phyloP scores from a whole-genome alignment of 1,140 invertebrate genomes.

The Lordiphosa collinella region DNA sequence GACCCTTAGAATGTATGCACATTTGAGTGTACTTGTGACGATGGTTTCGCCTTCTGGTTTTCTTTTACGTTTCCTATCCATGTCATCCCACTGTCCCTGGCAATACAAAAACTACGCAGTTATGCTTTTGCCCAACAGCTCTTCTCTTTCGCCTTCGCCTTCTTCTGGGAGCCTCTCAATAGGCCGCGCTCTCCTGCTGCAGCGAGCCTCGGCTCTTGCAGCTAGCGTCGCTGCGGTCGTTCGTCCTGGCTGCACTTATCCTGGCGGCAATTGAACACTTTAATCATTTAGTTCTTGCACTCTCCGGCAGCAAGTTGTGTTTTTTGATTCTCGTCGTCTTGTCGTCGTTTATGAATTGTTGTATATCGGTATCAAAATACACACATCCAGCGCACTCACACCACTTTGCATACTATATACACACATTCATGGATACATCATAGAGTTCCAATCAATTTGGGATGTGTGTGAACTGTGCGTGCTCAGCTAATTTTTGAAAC shows the following conservation, averaged over 20 bases:
- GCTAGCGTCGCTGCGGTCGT: conserved; percentile 22
- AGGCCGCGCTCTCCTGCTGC: conserved; percentile 21
- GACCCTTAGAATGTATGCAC: no score
- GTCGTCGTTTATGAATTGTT: conserved; percentile 76
- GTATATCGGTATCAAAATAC: conserved; percentile 71
- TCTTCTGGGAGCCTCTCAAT: conserved; percentile 12
- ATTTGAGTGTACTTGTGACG: no score
- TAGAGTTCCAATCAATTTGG: conserved; percentile 31
- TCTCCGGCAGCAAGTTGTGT: conserved; percentile 79
- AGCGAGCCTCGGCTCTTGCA: background rate
- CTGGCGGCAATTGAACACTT: conserved; percentile 69
- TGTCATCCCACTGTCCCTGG: conserved; percentile 16
- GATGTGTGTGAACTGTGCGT: conserved; percentile 39
- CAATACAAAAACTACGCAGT: conserved; percentile 61
- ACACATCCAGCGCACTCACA: conserved; percentile 64
- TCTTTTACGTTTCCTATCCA: no score
- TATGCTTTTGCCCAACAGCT: conserved; percentile 37
- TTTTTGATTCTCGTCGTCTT: conserved; percentile 77
- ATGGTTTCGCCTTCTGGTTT: no score
- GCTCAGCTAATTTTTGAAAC: conserved; percentile 52
- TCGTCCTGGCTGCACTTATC: conserved; percentile 72
- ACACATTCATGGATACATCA: conserved; percentile 18
- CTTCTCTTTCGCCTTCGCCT: background rate
- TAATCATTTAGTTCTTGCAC: conserved; percentile 80
- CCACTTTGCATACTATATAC: conserved; percentile 26